Conservation (phyloP, 2,797 vertebrate genomes). For the Mallotus villosus region DNA sequence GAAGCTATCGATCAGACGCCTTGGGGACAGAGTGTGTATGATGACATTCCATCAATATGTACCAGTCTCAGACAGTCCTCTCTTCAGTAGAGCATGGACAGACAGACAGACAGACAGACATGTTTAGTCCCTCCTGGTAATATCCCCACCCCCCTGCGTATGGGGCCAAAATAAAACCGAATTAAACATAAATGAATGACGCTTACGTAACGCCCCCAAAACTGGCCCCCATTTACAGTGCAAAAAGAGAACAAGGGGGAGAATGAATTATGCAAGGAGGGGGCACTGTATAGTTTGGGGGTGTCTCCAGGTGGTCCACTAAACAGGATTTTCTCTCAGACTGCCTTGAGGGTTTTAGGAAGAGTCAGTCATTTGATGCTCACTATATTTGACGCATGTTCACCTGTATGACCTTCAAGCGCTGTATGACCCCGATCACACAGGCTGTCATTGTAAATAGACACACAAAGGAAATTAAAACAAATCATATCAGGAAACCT, state of each 20-base stretch:
- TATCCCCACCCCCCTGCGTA: constrained; percentile 1
- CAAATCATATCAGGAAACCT: background rate
- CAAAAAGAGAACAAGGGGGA: constrained; percentile 1
- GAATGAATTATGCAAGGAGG: constrained; percentile 7
- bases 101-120: background rate
- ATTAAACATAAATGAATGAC: constrained; percentile 11
- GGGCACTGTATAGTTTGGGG: constrained; percentile 5
- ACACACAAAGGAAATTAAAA: too few relatives aligned
- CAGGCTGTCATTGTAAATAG: too few relatives aligned
- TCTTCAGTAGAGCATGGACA: background rate
- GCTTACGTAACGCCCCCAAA: constrained; percentile 5
- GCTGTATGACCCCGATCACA: too few relatives aligned
- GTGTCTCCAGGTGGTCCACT: background rate
- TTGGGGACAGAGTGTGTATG: background rate
- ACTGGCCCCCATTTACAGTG: constrained; percentile 14
- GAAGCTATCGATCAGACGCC: background rate
- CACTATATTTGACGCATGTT: too few relatives aligned
- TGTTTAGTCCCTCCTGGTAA: background rate
- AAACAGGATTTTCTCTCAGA: background rate
- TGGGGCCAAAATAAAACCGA: background rate
- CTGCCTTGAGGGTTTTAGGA: background rate
- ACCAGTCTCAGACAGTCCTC: background rate
- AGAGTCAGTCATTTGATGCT: too few relatives aligned
- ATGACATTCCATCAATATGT: background rate
- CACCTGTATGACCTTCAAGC: too few relatives aligned